phyloP scores from a whole-genome alignment of 2,797 vertebrate genomes.

The Acanthornis magna region DNA sequence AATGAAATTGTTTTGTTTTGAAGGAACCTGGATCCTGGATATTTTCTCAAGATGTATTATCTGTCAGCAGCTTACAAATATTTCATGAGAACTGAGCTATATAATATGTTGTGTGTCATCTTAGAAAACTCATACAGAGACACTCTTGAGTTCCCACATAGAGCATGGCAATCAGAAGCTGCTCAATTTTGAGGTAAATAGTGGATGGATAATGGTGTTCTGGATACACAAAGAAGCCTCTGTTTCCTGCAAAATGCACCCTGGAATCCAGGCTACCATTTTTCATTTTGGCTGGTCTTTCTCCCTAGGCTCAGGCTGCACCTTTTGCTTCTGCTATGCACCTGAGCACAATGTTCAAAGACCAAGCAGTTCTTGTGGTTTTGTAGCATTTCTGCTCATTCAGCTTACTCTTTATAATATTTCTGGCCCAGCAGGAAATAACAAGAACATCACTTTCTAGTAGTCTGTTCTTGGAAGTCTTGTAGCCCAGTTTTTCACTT shows the following conservation, averaged over 20 bases:
- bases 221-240: not conserved
- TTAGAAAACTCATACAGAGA: not conserved
- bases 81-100: not conserved
- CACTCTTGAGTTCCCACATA: not conserved
- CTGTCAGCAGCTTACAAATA: not conserved
- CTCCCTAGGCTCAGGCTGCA: rapidly evolving
- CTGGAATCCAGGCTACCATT: not conserved
- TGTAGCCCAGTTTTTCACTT: not conserved
- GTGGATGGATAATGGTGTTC: not conserved
- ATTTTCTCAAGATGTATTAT: constrained; percentile 1
- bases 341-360: not conserved
- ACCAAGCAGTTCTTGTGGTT: not conserved
- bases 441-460: not conserved
- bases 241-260: not conserved
- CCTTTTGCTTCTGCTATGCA: not conserved
- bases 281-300: not conserved
- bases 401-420: not conserved
- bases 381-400: not conserved
- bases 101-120: not conserved
- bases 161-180: not conserved
- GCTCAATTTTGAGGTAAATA: not conserved
- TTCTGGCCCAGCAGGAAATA: not conserved
- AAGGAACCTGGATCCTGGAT: not conserved
- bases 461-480: not conserved
- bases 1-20: not conserved